Evolutionary conservation across 2,888 invertebrate species (phyloP), one percentile per base, ranked within the genome.

Genomic region (Lochmaea crataegi): DNA sequence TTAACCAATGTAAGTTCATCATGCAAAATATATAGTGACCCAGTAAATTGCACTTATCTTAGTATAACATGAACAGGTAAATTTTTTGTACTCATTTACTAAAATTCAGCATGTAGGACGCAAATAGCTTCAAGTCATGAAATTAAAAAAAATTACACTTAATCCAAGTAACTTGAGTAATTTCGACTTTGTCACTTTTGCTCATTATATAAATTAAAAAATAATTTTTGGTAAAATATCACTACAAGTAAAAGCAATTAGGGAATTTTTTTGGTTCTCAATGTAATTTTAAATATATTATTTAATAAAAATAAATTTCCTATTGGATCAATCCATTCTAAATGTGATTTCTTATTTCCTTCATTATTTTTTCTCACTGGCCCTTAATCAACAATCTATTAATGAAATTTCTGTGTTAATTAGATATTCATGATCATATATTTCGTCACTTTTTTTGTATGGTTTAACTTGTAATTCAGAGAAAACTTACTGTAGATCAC

Each of bases 121-220:
- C 14, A 12, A 57, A 57, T 26, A 26, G 57, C 57, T 57, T 26
- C 12, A 57, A 57, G 57, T 14, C 22, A 26, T 22, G 26, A 57
- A 26, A 57, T 57, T 18, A 26, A 22, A 18, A 14, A 57, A 57
- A 57, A 26, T 7, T 38, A n/a, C n/a, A 48, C 48, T n/a, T n/a
- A n/a, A 48, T n/a, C 48, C 2, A 57, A 26, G 57, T 22, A 57
- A 14, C 22, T 12, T 22, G 10, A 14, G 22, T 57, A 57, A 26
- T 57, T 57, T 26, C 11, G 57, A 26, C 7, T 48, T 57, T 57
- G 57, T 57, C 57, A 57, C 57, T 57, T 57, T 18, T 26, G 57
- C 26, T 57, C 11, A 57, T 57, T 57, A 57, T 57, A 26, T 57
- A 10, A 14, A 26, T 57, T 57, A 14, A 26, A 57, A 18, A 57